Conservation (phyloP, 2,888 invertebrate genomes). For the Lacanobia oleracea region DNA sequence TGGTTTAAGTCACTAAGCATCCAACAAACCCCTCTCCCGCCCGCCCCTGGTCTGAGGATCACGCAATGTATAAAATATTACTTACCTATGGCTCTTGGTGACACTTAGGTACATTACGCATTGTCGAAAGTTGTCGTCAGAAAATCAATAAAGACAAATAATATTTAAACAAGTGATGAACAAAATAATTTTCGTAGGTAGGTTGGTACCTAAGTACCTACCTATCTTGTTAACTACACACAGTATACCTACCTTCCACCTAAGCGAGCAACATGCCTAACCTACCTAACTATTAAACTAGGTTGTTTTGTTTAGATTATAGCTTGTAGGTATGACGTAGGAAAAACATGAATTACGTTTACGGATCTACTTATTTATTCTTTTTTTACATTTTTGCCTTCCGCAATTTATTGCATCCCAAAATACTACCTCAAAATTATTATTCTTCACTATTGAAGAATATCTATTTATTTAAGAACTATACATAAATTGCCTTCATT, state of each 20-base stretch:
- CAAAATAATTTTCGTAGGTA: not conserved
- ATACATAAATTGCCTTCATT: not conserved
- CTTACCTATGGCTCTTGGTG: no score
- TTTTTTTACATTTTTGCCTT: no score
- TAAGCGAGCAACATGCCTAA: not conserved
- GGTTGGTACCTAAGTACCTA: no score
- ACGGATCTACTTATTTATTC: no score
- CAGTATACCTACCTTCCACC: no score
- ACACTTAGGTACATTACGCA: not conserved
- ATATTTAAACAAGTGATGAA: slow-evolving; percentile 14
- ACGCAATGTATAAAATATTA: no score
- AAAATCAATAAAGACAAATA: not conserved
- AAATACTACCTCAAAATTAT: no score
- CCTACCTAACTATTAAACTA: not conserved
- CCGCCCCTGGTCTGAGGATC: no score
- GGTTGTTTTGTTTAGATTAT: not conserved
- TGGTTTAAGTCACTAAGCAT: not conserved
- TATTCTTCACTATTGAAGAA: no score
- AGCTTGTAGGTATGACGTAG: not conserved
- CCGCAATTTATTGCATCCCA: no score
- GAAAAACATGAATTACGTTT: not conserved
- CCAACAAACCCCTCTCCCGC: no score
- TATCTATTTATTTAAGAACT: not conserved
- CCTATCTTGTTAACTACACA: no score
- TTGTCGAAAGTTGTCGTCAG: not conserved